phyloP scores from a whole-genome alignment of 2,888 invertebrate species.

The Himalopsyche tibetana region DNA sequence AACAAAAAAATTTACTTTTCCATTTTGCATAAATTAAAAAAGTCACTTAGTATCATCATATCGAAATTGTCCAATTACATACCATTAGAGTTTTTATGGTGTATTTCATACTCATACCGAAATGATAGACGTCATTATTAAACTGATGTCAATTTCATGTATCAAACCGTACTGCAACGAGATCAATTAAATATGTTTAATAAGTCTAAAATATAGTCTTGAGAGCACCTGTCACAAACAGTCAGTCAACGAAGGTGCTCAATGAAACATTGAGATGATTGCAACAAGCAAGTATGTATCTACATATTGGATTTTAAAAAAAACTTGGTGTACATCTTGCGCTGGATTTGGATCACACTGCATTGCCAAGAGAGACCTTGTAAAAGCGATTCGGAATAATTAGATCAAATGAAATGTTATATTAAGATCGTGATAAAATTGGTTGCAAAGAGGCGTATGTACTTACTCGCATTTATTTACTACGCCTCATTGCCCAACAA shows the following conservation, averaged over 20 bases:
- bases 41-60: no score
- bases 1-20: no score
- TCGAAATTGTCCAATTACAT: no score
- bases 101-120: no score
- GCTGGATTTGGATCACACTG: not conserved
- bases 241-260: not conserved
- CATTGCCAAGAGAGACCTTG: constrained; percentile 26
- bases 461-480: not conserved
- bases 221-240: not conserved
- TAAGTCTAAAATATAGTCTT: not conserved
- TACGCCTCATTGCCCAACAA: not conserved
- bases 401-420: constrained; percentile 26
- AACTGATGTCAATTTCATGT: no score
- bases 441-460: constrained; percentile 8
- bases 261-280: constrained; percentile 7
- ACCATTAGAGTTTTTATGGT: no score
- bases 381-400: not conserved
- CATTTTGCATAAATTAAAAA: no score
- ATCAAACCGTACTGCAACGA: no score
- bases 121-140: no score
- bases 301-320: not conserved
- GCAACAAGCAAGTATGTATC: not conserved
- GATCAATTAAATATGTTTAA: no score
- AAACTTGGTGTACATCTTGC: not conserved
- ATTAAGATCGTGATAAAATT: constrained; percentile 19